Evolutionary conservation across 2,888 invertebrate genomes (phyloP), one percentile per base, ranked within the genome.

Genomic region (Hyalella azteca): DNA sequence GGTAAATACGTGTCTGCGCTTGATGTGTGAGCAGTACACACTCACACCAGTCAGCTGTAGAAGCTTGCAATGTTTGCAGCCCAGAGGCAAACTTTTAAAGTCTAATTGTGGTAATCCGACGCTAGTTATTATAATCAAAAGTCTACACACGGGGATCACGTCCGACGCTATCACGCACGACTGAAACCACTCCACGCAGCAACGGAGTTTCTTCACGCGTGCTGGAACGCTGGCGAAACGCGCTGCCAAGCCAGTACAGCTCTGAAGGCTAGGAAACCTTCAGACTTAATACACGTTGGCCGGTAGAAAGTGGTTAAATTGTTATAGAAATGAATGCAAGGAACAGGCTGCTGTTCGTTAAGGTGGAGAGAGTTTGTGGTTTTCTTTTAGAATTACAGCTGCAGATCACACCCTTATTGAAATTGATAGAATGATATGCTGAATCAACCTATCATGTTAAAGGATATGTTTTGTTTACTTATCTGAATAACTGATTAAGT

Each of bases 141-240:
- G 66, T 36, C 66, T 36, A 36, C 36, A 66, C 66, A 29, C 36
- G 66, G 11, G 36, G 66, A 66, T 66, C 66, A 66, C 66, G 66
- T 66, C 11, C 39, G 13, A 32, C 15, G 19, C 29, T n/a, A n/a
- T 32, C 26, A 66, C 66, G 66, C 66, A 66, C 66, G 66, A 66
- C 36, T 66, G 66, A 66, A 66, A 66, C 36, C n/a, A n/a, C n/a
- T n/a, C 19, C 36, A 36, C 39, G 19, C 32, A 7, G 36, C 66
- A 66, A 66, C 66, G 66, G 66, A 32, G 66, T 66, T 66, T 66
- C 66, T 66, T 22, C 66, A 19, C 54, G 29, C 66, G 66, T 66
- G 66, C 29, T 66, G 66, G 66, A 66, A 66, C 66, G 66, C 66
- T 19, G 36, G 66, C 36, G 66, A 66, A 66, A 66, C 19, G 19